Percentiles rank a stretch among this genome's conserved stretches.
Conservation (phyloP, 1,140 invertebrate genomes). For the Oncopodura yosiiana region DNA sequence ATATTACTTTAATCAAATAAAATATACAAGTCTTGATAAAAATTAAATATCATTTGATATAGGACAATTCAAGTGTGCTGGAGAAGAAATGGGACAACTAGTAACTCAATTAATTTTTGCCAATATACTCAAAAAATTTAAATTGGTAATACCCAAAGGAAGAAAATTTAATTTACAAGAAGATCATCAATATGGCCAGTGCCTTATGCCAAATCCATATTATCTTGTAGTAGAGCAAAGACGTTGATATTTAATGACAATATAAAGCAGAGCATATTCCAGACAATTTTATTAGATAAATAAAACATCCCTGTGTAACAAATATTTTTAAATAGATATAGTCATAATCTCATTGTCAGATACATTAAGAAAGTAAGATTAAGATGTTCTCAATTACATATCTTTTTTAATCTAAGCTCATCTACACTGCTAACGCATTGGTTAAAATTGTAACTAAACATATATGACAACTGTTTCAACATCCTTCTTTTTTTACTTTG, state of each 20-base stretch:
- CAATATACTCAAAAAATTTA: conserved; percentile 54
- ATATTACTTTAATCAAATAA: background rate
- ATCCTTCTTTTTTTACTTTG: too few species aligned
- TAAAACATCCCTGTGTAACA: too few species aligned
- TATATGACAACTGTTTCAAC: too few species aligned
- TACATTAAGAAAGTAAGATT: too few species aligned
- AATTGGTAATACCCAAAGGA: conserved; percentile 40
- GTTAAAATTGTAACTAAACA: too few species aligned
- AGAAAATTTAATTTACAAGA: conserved; percentile 40
- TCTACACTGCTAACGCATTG: too few species aligned
- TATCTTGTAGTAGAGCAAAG: conserved; percentile 42
- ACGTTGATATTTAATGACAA: conserved; percentile 10
- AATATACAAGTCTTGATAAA: background rate
- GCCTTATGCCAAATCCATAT: conserved; percentile 54
- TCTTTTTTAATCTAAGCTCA: too few species aligned
- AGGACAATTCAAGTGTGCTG: conserved; percentile 77
- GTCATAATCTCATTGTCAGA: too few species aligned
- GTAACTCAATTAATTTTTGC: conserved; percentile 56
- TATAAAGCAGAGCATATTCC: too few species aligned
- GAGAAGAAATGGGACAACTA: conserved; percentile 72
- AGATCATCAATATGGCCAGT: conserved; percentile 52
- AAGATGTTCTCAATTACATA: too few species aligned
- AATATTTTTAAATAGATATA: too few species aligned
- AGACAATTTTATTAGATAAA: too few species aligned
- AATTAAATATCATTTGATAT: conserved; percentile 33